A percentile compares a stretch with the other conserved stretches of the same genome.
phyloP scores from a whole-genome alignment of 2,888 invertebrate genomes.

The Mamestra brassicae region DNA sequence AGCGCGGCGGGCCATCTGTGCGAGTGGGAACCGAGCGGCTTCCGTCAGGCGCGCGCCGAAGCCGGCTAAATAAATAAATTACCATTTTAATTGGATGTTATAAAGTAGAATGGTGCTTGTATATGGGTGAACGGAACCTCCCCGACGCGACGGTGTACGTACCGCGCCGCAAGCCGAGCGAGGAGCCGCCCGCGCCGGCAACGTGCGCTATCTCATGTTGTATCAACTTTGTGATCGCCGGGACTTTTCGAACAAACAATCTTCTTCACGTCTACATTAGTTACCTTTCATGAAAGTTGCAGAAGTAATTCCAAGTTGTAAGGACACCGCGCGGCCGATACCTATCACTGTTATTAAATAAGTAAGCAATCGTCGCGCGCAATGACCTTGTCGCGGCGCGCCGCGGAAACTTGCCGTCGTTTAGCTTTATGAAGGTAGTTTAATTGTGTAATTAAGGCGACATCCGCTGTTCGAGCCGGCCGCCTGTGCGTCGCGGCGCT shows the following conservation, averaged over 20 bases:
- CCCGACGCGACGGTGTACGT: background rate
- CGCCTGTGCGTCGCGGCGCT: background rate
- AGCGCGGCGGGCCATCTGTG: background rate
- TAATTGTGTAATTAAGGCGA: slow-evolving; percentile 15
- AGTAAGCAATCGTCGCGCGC: slow-evolving; percentile 13
- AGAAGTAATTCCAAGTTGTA: slow-evolving; percentile 27
- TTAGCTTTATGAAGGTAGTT: slow-evolving; percentile 31
- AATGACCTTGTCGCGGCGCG: background rate
- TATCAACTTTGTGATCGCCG: background rate
- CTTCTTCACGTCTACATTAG: slow-evolving; percentile 10
- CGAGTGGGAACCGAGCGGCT: background rate
- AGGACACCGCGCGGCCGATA: slow-evolving; percentile 20
- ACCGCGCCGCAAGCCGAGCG: background rate
- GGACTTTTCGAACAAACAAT: slow-evolving; percentile 10
- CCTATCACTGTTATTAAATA: slow-evolving; percentile 35
- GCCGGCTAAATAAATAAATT: slow-evolving; percentile 41
- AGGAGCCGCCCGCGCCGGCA: background rate
- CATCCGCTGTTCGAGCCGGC: slow-evolving; percentile 9
- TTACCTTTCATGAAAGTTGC: slow-evolving; percentile 19
- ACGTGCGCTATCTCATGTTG: background rate
- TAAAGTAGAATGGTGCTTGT: slow-evolving; percentile 37
- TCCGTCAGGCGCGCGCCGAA: slow-evolving; percentile 12
- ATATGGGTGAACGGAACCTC: slow-evolving; percentile 26
- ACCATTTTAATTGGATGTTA: slow-evolving; percentile 49
- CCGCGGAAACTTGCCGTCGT: slow-evolving; percentile 8